Percentiles rank a stretch among this genome's conserved stretches.
Conservation (phyloP, 2,888 invertebrate species). For the Mimumesa dahlbomi region DNA sequence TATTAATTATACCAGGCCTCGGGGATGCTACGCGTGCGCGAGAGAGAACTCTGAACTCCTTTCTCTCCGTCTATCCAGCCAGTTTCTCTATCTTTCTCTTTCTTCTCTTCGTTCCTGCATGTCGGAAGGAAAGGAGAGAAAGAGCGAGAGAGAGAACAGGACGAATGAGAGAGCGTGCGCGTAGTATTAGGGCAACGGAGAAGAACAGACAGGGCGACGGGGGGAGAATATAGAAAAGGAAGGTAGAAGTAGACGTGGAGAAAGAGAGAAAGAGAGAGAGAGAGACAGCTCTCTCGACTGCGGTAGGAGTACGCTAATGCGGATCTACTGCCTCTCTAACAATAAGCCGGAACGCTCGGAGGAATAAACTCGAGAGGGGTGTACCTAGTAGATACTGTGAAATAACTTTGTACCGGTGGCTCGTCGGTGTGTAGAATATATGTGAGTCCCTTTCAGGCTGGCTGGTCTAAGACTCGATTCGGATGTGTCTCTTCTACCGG, state of each 20-base stretch:
- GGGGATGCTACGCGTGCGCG: slow-evolving; percentile 72
- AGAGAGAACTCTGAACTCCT: slow-evolving; percentile 61
- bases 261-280: slow-evolving; percentile 13
- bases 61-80: slow-evolving; percentile 18
- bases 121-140: slow-evolving; percentile 27
- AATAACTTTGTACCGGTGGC: slow-evolving; percentile 29
- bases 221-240: slow-evolving; percentile 33
- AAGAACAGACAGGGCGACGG: slow-evolving; percentile 34
- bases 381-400: slow-evolving; percentile 23
- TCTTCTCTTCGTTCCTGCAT: slow-evolving; percentile 7
- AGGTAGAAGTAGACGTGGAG: slow-evolving; percentile 24
- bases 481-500: slow-evolving; percentile 1
- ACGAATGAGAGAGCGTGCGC: too few relatives aligned
- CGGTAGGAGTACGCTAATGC: slow-evolving; percentile 67
- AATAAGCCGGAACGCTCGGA: slow-evolving; percentile 64
- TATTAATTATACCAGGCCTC: slow-evolving; percentile 79
- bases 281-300: slow-evolving; percentile 45
- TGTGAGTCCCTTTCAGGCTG: not conserved
- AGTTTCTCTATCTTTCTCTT: slow-evolving; percentile 3
- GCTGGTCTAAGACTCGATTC: not conserved
- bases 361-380: slow-evolving; percentile 56
- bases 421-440: slow-evolving; percentile 2
- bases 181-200: too few relatives aligned
- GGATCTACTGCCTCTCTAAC: slow-evolving; percentile 67
- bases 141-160: not conserved